Base-by-base conservation (phyloP, 2,797 vertebrate species). In the Odontamblyopus rebecca region DNA sequence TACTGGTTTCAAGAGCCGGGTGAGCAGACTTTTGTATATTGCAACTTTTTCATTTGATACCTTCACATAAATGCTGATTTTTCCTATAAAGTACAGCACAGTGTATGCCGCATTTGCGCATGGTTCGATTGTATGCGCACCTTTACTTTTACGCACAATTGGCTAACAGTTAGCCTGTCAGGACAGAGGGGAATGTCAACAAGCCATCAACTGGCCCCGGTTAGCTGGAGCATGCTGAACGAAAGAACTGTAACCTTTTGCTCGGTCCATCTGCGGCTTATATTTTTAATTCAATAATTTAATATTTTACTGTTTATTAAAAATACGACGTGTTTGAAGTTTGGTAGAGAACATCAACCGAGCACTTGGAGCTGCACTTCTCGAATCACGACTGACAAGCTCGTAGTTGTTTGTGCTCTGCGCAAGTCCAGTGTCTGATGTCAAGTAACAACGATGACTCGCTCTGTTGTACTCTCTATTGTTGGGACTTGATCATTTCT, bases 121-220 rank as follows among this genome's bases (percentile, higher is more conserved):
- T 11, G 3, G 64, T 13, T n/a, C 50, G 41, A 75, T 41, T 3
- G 3, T 6, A 0, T 19, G 61, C 1, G 78, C 27, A 6, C n/a
- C 19, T 27, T 5, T 56, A 61, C 74, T 82, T 50, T 57, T 19
- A 82, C 27, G 54, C 38, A 62, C 66, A n/a, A 1, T 15, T 74
- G 16, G 89, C 87, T 86, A 88, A 74, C 66, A 13, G 79, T 70
- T 90, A 88, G 89, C 89, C 63, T 64, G 67, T 41, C 35, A 26
- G 38, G 62, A 64, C 79, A 67, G 77, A 44, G 57, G 41, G 15
- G 67, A 60, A 85, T 84, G 85, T 91, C 87, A 91, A 91, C 86
- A 91, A 87, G 70, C 79, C 82, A n/a, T 32, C 65, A 5, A 16
- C 38, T 64, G 8, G 26, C 35, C 48, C 63, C 30, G 67, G 12